phyloP scores from a whole-genome alignment of 2,113 vertebrate genomes.

The Oryzias woworae region DNA sequence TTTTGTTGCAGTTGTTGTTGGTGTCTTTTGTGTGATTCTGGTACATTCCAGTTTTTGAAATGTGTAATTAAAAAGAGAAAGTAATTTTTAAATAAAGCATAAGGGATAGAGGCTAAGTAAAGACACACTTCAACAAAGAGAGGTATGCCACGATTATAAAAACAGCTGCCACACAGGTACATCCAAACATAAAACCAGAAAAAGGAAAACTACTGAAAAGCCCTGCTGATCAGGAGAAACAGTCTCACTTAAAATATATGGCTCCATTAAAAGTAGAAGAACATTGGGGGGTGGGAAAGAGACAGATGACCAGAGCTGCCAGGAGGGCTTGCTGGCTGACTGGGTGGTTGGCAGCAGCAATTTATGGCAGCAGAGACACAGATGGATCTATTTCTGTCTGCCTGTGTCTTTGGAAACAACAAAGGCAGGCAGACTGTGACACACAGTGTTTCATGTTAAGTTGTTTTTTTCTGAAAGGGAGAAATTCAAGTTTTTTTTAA shows the following conservation, averaged over 20 bases:
- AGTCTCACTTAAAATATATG: conserved; percentile 46
- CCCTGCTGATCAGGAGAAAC: conserved; percentile 37
- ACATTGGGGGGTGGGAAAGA: conserved; percentile 7
- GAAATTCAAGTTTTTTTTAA: conserved; percentile 42
- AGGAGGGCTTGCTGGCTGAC: conserved; percentile 42
- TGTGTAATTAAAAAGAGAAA: too few relatives aligned
- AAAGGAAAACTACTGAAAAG: conserved; percentile 33
- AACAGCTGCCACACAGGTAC: conserved; percentile 33
- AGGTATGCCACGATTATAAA: conserved; percentile 11
- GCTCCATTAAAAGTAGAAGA: conserved; percentile 43
- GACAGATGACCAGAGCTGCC: conserved; percentile 41
- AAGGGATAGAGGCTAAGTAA: conserved; percentile 19
- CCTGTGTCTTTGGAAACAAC: conserved; percentile 65
- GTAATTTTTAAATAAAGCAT: not conserved
- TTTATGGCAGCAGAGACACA: conserved; percentile 70
- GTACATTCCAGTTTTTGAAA: conserved; percentile 69
- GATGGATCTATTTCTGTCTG: conserved; percentile 76
- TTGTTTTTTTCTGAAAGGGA: conserved; percentile 46
- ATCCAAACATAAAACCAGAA: conserved; percentile 43
- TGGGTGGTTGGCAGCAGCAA: conserved; percentile 53
- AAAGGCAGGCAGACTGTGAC: conserved; percentile 31
- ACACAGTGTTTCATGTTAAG: conserved; percentile 60
- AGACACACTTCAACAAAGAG: too few relatives aligned
- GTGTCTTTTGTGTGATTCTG: conserved; percentile 69
- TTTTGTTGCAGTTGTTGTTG: conserved; percentile 70